phyloP scores from a whole-genome alignment of 2,888 invertebrate genomes.

The Leucoptera coffeella region DNA sequence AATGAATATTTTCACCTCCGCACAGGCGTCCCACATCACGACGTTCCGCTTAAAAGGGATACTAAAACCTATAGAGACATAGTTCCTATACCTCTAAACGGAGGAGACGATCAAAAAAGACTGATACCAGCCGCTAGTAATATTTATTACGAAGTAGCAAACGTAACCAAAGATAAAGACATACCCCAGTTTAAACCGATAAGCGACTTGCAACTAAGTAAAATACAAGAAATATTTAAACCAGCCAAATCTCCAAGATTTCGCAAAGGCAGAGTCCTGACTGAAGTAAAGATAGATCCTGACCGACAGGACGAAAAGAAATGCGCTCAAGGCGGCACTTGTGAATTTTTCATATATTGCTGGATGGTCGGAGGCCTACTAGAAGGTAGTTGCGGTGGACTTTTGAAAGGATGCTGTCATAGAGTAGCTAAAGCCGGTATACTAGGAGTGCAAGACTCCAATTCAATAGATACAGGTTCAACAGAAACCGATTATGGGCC shows the following conservation, averaged over 20 bases:
- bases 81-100: no score
- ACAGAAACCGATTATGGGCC: constrained; percentile 66
- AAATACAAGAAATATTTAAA: constrained; percentile 28
- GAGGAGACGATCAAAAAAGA: no score
- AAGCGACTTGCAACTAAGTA: constrained; percentile 32
- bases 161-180: constrained; percentile 9
- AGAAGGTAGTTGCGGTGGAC: constrained; percentile 76
- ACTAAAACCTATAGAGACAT: no score
- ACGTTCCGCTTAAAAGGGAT: no score
- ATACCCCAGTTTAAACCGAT: constrained; percentile 38
- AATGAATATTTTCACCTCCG: no score
- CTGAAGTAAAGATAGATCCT: no score
- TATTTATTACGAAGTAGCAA: constrained; percentile 19
- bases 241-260: constrained; percentile 11
- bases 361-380: constrained; percentile 86
- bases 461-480: constrained; percentile 56
- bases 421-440: constrained; percentile 63
- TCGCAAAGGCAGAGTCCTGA: not conserved
- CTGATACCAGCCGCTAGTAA: constrained; percentile 20
- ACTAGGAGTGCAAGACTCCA: constrained; percentile 58
- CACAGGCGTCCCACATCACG: no score
- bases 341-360: constrained; percentile 88
- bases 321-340: constrained; percentile 72
- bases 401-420: constrained; percentile 83
- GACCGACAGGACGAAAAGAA: constrained; percentile 37